phyloP scores from a whole-genome alignment of 1,140 invertebrate species.

The Parapsyche elsis region DNA sequence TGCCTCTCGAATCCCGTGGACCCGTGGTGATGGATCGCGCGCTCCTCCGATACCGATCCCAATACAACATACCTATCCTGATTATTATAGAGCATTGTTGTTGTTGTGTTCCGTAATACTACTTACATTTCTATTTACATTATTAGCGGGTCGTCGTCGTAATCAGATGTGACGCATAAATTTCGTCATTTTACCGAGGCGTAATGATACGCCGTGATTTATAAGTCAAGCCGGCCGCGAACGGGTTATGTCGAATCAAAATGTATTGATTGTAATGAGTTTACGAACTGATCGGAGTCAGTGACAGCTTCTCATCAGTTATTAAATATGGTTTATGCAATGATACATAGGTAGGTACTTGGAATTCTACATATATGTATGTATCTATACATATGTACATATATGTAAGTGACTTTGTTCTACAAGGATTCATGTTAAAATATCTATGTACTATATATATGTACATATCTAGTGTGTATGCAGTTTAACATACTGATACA shows the following conservation, averaged over 20 bases:
- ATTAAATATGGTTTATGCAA: conserved; percentile 31
- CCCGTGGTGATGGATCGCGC: conserved; percentile 7
- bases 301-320: conserved; percentile 27
- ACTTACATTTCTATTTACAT: conserved; percentile 1
- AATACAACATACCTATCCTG: neutral
- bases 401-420: too few relatives aligned
- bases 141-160: neutral
- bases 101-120: neutral
- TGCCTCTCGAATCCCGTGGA: neutral
- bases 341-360: too few relatives aligned
- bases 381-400: too few relatives aligned
- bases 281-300: neutral
- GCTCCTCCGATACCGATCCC: conserved; percentile 1
- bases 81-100: too few relatives aligned
- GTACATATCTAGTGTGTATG: too few relatives aligned
- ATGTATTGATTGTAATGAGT: neutral
- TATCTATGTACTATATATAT: too few relatives aligned
- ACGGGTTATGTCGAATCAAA: neutral
- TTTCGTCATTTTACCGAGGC: neutral
- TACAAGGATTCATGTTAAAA: too few relatives aligned
- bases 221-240: neutral
- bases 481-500: too few relatives aligned
- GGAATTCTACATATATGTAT: too few relatives aligned
- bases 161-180: conserved; percentile 8
- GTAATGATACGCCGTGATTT: neutral